Percentiles rank a stretch among this genome's conserved stretches.
Evolutionary conservation across 2,113 vertebrate genomes (phyloP).

Genomic region (Tychaedon coryphoeus): DNA sequence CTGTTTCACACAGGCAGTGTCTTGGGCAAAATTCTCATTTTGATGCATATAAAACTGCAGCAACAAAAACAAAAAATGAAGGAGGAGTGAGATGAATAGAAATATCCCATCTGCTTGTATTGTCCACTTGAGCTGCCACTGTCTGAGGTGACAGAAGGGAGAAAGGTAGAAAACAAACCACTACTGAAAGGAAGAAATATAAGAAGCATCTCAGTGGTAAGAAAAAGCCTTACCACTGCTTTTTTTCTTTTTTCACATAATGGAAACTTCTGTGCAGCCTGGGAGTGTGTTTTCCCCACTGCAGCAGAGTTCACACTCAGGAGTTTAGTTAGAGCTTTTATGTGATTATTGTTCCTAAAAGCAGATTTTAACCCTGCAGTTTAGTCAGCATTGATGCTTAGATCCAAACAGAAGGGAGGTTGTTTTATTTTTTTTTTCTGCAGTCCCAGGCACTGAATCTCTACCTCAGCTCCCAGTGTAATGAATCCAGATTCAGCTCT

Average conservation of each 20-base stretch:
- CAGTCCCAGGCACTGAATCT: background rate
- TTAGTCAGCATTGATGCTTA: background rate
- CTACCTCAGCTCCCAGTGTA: fast-evolving
- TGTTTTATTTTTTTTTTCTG: background rate
- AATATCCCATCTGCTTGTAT: background rate
- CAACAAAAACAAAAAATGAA: background rate
- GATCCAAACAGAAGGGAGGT: background rate
- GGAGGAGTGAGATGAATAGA: background rate
- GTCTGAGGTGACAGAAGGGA: background rate
- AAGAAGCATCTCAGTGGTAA: background rate
- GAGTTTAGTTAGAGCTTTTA: background rate
- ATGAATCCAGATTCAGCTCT: background rate
- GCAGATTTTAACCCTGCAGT: background rate
- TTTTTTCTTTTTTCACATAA: background rate
- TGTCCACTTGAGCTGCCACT: background rate
- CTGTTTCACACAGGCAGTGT: background rate
- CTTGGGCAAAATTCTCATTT: background rate
- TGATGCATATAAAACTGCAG: background rate
- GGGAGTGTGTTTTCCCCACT: background rate
- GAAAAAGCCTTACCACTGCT: background rate
- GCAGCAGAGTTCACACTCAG: background rate
- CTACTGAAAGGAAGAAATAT: background rate
- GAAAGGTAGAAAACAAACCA: background rate
- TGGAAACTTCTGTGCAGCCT: background rate
- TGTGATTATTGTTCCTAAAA: background rate